These are phyloP conservation scores for Trypoxylon attenuatum DNA, from an alignment of 2,888 invertebrate genomes.

Conservation along the genomic window DNA sequence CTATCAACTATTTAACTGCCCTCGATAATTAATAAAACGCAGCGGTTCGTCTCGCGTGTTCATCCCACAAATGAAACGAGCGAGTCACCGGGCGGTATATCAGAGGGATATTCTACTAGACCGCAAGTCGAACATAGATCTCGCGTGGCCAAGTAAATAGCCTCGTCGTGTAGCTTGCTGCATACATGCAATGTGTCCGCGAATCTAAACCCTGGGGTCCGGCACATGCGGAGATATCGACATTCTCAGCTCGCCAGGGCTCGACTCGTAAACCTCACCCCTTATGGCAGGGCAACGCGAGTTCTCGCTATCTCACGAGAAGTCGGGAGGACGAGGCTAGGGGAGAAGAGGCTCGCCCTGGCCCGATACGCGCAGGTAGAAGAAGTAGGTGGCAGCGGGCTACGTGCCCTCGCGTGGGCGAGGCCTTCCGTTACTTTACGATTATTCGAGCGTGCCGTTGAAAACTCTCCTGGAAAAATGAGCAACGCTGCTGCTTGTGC, in stretches of 20 bases:
- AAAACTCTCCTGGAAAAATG: constrained; percentile 21
- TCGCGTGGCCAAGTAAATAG: no score
- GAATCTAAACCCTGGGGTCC: constrained; percentile 47
- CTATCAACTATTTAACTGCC: no score
- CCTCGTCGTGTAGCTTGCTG: no score
- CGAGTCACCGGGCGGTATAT: no score
- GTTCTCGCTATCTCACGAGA: constrained; percentile 52
- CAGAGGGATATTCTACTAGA: no score
- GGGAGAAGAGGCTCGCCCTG: constrained; percentile 32
- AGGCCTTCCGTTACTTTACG: constrained; percentile 60
- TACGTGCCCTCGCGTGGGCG: constrained; percentile 57
- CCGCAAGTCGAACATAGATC: no score
- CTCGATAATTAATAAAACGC: no score
- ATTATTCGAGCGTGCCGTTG: constrained; percentile 54
- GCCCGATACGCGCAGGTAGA: constrained; percentile 57
- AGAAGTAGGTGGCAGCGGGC: constrained; percentile 54
- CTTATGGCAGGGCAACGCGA: constrained; percentile 53
- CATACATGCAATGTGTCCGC: no score
- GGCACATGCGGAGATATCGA: constrained; percentile 47
- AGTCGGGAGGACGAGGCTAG: constrained; percentile 45
- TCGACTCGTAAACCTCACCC: constrained; percentile 57
- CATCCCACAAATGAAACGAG: no score
- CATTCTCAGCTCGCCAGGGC: no score
- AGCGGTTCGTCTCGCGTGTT: no score
- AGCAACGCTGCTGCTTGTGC: neutral